Base-by-base conservation (phyloP, 2,888 invertebrate species). In the Zelleria hepariella region DNA sequence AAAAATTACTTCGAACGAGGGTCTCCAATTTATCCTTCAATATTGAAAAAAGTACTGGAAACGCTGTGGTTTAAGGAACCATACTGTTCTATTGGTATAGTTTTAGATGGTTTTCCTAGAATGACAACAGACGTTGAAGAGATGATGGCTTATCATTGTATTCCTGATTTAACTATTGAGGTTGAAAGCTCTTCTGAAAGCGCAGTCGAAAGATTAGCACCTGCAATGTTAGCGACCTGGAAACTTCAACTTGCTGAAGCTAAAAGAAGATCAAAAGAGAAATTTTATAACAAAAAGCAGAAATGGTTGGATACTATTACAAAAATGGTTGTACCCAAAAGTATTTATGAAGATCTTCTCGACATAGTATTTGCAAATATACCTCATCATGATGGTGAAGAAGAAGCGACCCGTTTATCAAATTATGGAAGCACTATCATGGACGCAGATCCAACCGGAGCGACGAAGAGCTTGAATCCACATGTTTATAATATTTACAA, bases 61-160 rank as follows among this genome's bases (percentile, higher is more conserved):
- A 80, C 75, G 27, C 75, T 90, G 26, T 92, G 92, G 92, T 89
- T 88, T 67, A 70, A 86, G 57, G 72, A 85, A 57, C 91, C 92
- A 0, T 89, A 81, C 68, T 74, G 72, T 21, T 67, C 71, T 4
- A 77, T 74, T 20, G 92, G 93, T 5, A 82, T 92, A 69, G 80
- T 93, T 49, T 70, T 93, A 48, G 92, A 92, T 71, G 91, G 91
- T 58, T 93, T 91, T 77, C 93, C 93, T 7, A 90, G 83, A 71
- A 73, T 90, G 61, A 72, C 85, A 5, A 74, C 77, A 57, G 93
- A 93, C 71, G 70, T 91, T 2, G 83, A 90, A 63, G 80, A 86
- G 48, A 90, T 92, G 85, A 61, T 82, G 5, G 67, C 82, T 24
- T 74, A 80, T 65, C 86, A 74, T 68, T 81, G 87, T 42, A 83